Evolutionary conservation across 2,888 invertebrate species (phyloP), one percentile per base, ranked within the genome.

Genomic region (Amorpha juglandis): DNA sequence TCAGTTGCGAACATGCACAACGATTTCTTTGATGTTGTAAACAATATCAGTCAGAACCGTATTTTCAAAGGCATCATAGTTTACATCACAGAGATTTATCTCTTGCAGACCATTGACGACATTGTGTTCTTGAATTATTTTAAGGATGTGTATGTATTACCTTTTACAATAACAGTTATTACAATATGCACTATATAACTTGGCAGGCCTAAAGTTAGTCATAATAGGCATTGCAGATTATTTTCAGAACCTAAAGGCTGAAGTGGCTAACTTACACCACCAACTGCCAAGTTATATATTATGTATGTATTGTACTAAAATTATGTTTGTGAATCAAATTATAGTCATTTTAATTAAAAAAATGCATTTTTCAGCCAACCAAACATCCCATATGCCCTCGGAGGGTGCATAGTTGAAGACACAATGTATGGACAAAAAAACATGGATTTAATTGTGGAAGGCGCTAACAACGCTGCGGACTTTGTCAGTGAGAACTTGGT

Each of bases 381-480:
- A 38, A 81, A 89, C 67, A 76, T 81, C 21, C 92, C 93, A 1
- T 92, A 87, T 76, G 93, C 93, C 6, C 77, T 93, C 51, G 94
- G 91, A 19, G 94, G 94, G 9, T 93, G 93, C 74, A 84, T 91
- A 16, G 85, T 93, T 14, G 91, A 92, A 68, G 93, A 90, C 68
- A 86, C 88, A 48, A 78, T 88, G 47, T 78, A 75, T 64, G 79
- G 84, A 45, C 70, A 76, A 27, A 77, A 69, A 69, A 86, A 92
- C 67, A 77, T 91, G 50, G 75, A 78, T 35, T 71, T 74, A 6
- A 77, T 91, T 48, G 79, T 91, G n/a, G 76, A 85, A 1, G 74
- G 77, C 12, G 70, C 84, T 0, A 89, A 89, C 69, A 75, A 78
- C 45, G 76, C 76, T 51, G 78, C 78, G 62, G 83, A 85, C 8